Base-by-base conservation (phyloP, 1,140 invertebrate genomes). In the Planococcus citri region DNA sequence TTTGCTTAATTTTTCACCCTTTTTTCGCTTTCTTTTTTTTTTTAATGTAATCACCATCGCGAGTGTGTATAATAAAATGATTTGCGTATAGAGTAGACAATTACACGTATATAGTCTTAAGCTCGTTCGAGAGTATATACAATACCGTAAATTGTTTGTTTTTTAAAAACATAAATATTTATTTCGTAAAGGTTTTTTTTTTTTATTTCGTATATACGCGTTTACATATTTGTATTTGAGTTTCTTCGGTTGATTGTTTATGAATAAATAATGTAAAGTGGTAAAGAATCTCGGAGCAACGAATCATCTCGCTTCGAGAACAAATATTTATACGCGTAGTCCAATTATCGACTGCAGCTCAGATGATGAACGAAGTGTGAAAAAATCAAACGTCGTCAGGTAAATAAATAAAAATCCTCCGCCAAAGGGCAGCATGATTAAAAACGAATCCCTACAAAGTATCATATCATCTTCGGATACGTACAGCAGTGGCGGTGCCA, bases 121-220 rank as follows among this genome's bases (percentile, higher is more conserved):
- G n/a, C n/a, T n/a, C n/a, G n/a, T 51, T 3, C 41, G 41, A 33
- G 29, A 3, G 41, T 9, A 20, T 64, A 24, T 64, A 64, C 60
- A 64, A 64, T 64, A n/a, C n/a, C n/a, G n/a, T n/a, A 64, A 64
- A 64, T 64, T 64, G 60, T 64, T 64, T 64, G 60, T 64, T 64
- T 6, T 64, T 4, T 4, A 4, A 64, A 24, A 64, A 64, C 22
- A 20, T 64, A 64, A 64, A 64, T 64, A 64, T 64, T 64, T 64
- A 64, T 64, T 51, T 51, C 41, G 41, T 4, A 2, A 17, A 20
- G 12, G 17, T 51, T 51, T 20, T 17, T 51, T 51, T 51, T 51
- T 20, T 14, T 14, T 37, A 14, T 14, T 37, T 37, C 33, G 33
- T 37, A 14, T 37, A 37, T 37, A 37, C 33, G 33, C n/a, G n/a